Base-by-base conservation (phyloP, 2,888 invertebrate species). In the Agrotis exclamationis region DNA sequence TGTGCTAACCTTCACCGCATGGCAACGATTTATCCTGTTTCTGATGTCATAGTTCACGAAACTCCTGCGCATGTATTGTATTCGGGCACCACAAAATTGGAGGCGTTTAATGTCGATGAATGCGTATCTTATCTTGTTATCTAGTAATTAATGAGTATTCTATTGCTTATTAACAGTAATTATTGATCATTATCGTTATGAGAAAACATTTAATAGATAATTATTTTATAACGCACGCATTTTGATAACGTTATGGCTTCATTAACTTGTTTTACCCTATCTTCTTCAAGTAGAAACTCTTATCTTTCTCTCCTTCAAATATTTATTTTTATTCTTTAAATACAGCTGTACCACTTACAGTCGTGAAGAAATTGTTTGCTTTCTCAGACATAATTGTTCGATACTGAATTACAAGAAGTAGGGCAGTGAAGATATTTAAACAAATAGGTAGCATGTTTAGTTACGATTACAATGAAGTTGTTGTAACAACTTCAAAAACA, bases 21-120 rank as follows among this genome's bases (percentile, higher is more conserved):
- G 64, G 62, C 71, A 63, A 44, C 65, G n/a, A 57, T 72, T 83
- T 86, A 78, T 86, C 86, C 86, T 86, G 78, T 70, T 80, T 24
- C 77, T 79, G 60, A 76, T 62, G 47, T 58, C 73, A 75, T 78
- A 28, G 54, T 69, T 59, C 76, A 82, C 45, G 47, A 71, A 78
- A 69, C 63, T 62, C 47, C 62, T 44, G 63, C 54, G 54, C 62
- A 18, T 18, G 22, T 54, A 33, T 16, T 6, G 18, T 33, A 39
- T 39, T 39, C n/a, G 6, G 13, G 18, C 45, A 22, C 45, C 22
- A 24, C 24, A 13, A 1, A 44, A 50, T 54, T 48, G 9, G 1
- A 24, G 54, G 14, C 18, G 44, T 24, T 58, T 54, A 3, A 57
- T n/a, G 24, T 57, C 20, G 18, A 60, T 68, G 2, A 47, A 51